Evolutionary conservation across 2,888 invertebrate genomes (phyloP).

Genomic region (Brachylomia viminalis): DNA sequence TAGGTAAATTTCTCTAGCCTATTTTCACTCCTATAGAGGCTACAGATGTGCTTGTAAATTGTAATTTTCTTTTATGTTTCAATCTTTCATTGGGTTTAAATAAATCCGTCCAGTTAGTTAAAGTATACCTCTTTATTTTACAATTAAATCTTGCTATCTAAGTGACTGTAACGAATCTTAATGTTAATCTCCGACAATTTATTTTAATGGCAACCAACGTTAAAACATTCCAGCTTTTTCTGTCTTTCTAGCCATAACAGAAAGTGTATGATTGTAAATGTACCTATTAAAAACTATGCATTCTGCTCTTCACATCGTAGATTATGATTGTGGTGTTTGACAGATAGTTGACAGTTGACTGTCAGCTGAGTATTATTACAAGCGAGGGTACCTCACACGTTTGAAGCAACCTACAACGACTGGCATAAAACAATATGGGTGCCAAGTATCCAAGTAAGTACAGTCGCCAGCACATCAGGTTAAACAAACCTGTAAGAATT

Average conservation of each 20-base stretch:
- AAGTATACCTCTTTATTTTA: not conserved
- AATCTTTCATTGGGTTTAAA: not conserved
- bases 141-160: not conserved
- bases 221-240: not conserved
- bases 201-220: not conserved
- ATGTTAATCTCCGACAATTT: not conserved
- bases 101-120: not conserved
- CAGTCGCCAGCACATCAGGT: too few species aligned
- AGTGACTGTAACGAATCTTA: not conserved
- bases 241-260: not conserved
- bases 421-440: too few species aligned
- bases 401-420: too few species aligned
- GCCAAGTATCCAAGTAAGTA: too few species aligned
- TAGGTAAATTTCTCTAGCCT: not conserved
- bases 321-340: too few species aligned
- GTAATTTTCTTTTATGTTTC: not conserved
- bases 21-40: not conserved
- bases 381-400: too few species aligned
- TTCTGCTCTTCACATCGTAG: conserved; percentile 16
- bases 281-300: not conserved
- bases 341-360: too few species aligned
- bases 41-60: not conserved
- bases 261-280: too few species aligned
- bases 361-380: too few species aligned
- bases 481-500: too few species aligned